Evolutionary conservation across 1,140 invertebrate genomes (phyloP).

Genomic region (Carposina sasakii): DNA sequence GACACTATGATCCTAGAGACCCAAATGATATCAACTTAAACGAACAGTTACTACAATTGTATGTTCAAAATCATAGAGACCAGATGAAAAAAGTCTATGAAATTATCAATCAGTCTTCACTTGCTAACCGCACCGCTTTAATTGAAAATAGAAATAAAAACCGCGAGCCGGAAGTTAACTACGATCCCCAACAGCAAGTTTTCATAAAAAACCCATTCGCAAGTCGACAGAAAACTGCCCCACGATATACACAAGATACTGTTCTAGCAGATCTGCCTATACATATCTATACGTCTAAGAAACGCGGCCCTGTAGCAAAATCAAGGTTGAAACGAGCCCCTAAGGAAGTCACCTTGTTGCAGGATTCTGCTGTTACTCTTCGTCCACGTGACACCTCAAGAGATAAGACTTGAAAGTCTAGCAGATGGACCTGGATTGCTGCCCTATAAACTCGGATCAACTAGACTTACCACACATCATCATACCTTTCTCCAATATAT

Average conservation of each 20-base stretch:
- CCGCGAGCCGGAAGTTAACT: too few relatives aligned
- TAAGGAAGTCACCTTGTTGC: not conserved
- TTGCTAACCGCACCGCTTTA: conserved; percentile 10
- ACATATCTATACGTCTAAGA: conserved; percentile 11
- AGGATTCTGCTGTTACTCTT: not conserved
- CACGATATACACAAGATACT: conserved; percentile 11
- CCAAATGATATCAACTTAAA: conserved; percentile 17
- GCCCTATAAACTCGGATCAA: not conserved
- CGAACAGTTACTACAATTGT: conserved; percentile 24
- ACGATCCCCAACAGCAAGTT: conserved; percentile 1
- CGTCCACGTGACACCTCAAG: not conserved
- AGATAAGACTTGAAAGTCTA: conserved; percentile 1
- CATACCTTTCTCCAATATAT: conserved; percentile 3
- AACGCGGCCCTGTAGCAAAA: not conserved
- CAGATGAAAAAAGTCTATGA: conserved; percentile 23
- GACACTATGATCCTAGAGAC: conserved; percentile 24
- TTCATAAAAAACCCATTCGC: conserved; percentile 9
- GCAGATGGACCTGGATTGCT: not conserved
- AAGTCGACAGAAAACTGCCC: conserved; percentile 8
- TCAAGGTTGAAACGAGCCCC: not conserved
- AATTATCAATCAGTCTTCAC: conserved; percentile 16
- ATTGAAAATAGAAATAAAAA: conserved; percentile 20
- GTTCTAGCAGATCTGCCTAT: conserved; percentile 11
- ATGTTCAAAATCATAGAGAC: conserved; percentile 17
- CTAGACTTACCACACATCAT: not conserved